phyloP scores from a whole-genome alignment of 2,113 vertebrate genomes.

The Oreochromis niloticus region DNA sequence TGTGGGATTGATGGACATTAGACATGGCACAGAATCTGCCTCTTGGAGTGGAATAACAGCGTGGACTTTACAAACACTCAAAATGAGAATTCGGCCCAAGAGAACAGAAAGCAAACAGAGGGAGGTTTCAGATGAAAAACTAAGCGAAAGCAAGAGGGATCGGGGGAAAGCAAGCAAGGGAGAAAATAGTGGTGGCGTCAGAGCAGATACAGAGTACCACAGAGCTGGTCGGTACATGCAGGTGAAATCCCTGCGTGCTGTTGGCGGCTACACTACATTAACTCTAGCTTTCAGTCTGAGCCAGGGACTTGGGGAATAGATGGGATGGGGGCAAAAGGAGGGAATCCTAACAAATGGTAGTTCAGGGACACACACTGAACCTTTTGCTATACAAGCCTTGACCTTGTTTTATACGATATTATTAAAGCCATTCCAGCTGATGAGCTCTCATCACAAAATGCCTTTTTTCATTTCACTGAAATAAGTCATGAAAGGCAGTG shows the following conservation, averaged over 20 bases:
- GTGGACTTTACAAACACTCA: not conserved
- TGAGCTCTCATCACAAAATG: not conserved
- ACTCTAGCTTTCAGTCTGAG: slow-evolving; percentile 40
- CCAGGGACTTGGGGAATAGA: slow-evolving; percentile 21
- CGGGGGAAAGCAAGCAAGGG: not conserved
- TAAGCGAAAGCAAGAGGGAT: not conserved
- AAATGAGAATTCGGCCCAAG: slow-evolving; percentile 1
- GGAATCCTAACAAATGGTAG: not conserved
- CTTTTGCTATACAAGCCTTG: not conserved
- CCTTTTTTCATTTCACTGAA: not conserved
- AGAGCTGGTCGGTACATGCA: slow-evolving; percentile 37
- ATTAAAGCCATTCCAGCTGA: not conserved
- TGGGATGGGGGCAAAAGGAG: not conserved
- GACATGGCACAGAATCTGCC: not conserved
- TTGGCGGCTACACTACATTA: slow-evolving; percentile 55
- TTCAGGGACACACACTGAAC: not conserved
- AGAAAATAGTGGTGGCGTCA: not conserved
- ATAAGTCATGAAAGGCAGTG: not conserved
- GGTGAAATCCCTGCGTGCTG: slow-evolving; percentile 43
- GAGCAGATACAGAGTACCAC: slow-evolving; percentile 5
- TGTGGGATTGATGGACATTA: not conserved
- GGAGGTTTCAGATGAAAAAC: slow-evolving; percentile 20
- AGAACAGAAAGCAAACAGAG: slow-evolving; percentile 2
- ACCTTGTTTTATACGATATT: not conserved
- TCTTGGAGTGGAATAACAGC: not conserved